These are phyloP conservation scores for Scrobipalpa atriplicella DNA, from an alignment of 2,888 invertebrate species.

Conservation along the genomic window DNA sequence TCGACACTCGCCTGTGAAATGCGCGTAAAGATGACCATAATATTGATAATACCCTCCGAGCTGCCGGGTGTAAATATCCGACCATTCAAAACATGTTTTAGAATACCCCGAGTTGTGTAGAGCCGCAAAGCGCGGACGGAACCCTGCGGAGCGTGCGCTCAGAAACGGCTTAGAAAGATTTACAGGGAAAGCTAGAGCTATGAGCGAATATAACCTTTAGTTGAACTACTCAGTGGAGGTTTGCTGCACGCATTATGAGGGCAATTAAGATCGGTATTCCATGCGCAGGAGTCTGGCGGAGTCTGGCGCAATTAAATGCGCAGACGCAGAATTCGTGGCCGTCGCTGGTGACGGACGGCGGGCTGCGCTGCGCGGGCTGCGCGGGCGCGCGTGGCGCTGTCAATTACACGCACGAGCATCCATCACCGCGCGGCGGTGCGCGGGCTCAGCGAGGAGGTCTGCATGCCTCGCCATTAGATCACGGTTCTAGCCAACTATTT, in stretches of 20 bases:
- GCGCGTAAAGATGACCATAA: slow-evolving; percentile 18
- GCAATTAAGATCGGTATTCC: slow-evolving; percentile 28
- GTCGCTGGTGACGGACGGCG: slow-evolving; percentile 24
- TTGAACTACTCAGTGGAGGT: slow-evolving; percentile 24
- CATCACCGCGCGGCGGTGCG: slow-evolving; percentile 40
- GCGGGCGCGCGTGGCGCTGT: slow-evolving; percentile 45
- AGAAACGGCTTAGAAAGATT: slow-evolving; percentile 27
- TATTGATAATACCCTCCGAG: slow-evolving; percentile 20
- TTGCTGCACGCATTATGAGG: slow-evolving; percentile 20
- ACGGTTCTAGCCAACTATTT: neutral
- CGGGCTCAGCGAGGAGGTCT: slow-evolving; percentile 15
- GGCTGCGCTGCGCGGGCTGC: no score
- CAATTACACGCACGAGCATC: slow-evolving; percentile 57
- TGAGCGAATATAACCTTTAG: slow-evolving; percentile 23
- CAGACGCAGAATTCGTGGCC: slow-evolving; percentile 20
- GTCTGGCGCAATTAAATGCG: slow-evolving; percentile 22
- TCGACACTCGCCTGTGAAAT: slow-evolving; percentile 23
- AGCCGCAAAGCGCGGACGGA: slow-evolving; percentile 17
- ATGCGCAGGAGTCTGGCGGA: slow-evolving; percentile 30
- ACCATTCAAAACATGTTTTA: slow-evolving; percentile 14
- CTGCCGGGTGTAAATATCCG: slow-evolving; percentile 11
- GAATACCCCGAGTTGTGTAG: neutral
- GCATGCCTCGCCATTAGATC: slow-evolving; percentile 13
- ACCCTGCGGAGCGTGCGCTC: slow-evolving; percentile 27
- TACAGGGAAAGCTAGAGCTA: slow-evolving; percentile 24